Evolutionary conservation across 53 echinoderm and acorn worm genomes (phyloP).

Genomic region (Pentamera pediparva): DNA sequence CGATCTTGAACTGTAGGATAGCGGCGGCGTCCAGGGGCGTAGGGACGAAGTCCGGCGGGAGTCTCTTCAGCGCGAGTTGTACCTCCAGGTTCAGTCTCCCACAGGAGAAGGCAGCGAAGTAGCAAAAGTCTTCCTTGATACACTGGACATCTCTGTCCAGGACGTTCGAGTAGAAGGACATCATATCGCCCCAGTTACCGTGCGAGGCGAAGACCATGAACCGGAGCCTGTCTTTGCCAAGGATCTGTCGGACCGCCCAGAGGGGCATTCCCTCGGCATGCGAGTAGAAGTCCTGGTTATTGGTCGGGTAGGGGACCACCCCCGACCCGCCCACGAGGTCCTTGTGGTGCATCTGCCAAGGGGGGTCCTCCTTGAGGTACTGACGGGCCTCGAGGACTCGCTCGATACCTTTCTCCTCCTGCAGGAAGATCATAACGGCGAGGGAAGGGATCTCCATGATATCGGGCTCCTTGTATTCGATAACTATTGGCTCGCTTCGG

Average conservation of each 20-base stretch:
- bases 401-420: constrained; percentile 54
- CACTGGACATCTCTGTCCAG: constrained; percentile 42
- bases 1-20: constrained; percentile 54
- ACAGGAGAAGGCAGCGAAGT: constrained; percentile 41
- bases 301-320: constrained; percentile 49
- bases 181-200: constrained; percentile 43
- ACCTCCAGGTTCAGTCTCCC: constrained; percentile 45
- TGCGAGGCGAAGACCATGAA: constrained; percentile 55
- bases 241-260: constrained; percentile 59
- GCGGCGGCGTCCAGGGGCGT: constrained; percentile 38
- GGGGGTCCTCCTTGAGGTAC: constrained; percentile 42
- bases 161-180: constrained; percentile 46
- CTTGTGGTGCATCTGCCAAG: constrained; percentile 61
- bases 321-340: constrained; percentile 37
- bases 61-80: constrained; percentile 47
- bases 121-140: constrained; percentile 53
- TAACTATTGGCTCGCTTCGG: constrained; percentile 28
- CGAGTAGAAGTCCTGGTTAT: constrained; percentile 58
- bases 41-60: constrained; percentile 35
- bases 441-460: constrained; percentile 40
- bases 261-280: constrained; percentile 53
- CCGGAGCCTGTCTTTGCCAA: constrained; percentile 45
- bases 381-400: constrained; percentile 41
- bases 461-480: constrained; percentile 16
- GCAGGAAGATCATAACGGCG: constrained; percentile 52